Conservation (phyloP, 2,888 invertebrate species). For the Cheilosia impressa region DNA sequence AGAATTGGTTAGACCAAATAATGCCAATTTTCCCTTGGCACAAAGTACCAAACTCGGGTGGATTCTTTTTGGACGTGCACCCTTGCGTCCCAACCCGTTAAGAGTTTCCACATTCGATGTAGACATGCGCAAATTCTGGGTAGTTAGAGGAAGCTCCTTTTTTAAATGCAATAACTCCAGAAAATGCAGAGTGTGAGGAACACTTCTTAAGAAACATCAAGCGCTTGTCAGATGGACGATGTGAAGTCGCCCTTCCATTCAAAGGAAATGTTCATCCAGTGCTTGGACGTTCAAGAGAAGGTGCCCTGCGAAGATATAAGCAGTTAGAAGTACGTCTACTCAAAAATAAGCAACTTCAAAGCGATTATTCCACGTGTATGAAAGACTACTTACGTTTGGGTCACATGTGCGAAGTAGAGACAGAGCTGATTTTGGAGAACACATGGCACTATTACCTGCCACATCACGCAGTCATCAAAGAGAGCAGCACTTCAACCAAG, state of each 20-base stretch:
- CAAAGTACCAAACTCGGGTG: conserved; percentile 7
- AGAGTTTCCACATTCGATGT: not conserved
- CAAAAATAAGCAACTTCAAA: not conserved
- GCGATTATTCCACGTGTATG: not conserved
- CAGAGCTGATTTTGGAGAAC: not conserved
- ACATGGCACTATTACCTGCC: conserved; percentile 7
- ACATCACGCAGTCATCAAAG: conserved; percentile 25
- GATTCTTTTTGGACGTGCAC: conserved; percentile 6
- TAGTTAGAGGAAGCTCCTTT: not conserved
- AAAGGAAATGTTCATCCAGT: conserved; percentile 33
- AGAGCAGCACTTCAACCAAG: conserved; percentile 36
- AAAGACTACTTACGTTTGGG: conserved; percentile 13
- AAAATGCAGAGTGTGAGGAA: conserved; percentile 13
- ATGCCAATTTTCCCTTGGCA: conserved; percentile 1
- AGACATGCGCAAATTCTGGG: not conserved
- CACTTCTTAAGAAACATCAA: conserved; percentile 15
- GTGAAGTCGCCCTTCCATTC: conserved; percentile 37
- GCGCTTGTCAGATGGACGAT: not conserved
- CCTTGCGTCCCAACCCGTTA: not conserved
- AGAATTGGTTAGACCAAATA: conserved; percentile 3
- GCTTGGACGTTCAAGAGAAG: conserved; percentile 30
- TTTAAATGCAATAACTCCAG: not conserved
- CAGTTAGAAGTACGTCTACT: conserved; percentile 1
- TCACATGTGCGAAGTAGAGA: conserved; percentile 25
- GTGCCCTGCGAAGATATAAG: conserved; percentile 11